These are phyloP conservation scores for Nemurella pictetii DNA, from an alignment of 2,888 invertebrate species.

Conservation along the genomic window DNA sequence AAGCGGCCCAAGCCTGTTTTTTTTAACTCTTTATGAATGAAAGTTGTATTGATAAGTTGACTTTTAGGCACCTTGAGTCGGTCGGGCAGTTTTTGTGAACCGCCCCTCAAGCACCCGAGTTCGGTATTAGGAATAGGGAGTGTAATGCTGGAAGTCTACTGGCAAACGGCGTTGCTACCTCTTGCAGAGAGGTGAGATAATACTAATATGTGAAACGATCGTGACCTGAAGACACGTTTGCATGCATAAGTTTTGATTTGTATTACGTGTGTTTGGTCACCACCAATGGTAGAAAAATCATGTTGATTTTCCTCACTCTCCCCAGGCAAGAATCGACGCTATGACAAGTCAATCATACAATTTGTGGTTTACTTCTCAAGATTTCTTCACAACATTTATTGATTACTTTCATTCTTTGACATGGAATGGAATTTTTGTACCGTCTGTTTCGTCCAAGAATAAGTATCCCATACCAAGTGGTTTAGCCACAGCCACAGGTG, in stretches of 20 bases:
- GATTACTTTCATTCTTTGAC: conserved; percentile 15
- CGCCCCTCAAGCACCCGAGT: background rate
- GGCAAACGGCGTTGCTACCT: no score
- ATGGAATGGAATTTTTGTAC: background rate
- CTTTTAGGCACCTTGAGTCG: background rate
- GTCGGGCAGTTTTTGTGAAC: background rate
- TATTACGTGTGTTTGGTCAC: background rate
- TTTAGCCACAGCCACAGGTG: conserved; percentile 15
- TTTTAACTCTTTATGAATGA: background rate
- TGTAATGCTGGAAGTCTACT: no score
- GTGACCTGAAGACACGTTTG: background rate
- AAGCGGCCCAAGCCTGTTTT: background rate
- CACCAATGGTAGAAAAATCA: background rate
- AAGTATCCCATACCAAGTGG: background rate
- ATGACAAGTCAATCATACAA: background rate
- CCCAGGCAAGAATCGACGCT: background rate
- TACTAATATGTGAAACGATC: background rate
- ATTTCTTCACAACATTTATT: background rate
- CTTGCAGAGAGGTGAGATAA: no score
- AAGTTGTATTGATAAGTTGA: background rate
- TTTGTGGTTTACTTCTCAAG: conserved; percentile 21
- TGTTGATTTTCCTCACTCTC: background rate
- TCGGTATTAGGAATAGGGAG: no score
- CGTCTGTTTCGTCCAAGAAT: conserved; percentile 9
- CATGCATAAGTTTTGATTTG: background rate